Evolutionary conservation across 2,888 invertebrate genomes (phyloP).

Genomic region (Elmis aenea): DNA sequence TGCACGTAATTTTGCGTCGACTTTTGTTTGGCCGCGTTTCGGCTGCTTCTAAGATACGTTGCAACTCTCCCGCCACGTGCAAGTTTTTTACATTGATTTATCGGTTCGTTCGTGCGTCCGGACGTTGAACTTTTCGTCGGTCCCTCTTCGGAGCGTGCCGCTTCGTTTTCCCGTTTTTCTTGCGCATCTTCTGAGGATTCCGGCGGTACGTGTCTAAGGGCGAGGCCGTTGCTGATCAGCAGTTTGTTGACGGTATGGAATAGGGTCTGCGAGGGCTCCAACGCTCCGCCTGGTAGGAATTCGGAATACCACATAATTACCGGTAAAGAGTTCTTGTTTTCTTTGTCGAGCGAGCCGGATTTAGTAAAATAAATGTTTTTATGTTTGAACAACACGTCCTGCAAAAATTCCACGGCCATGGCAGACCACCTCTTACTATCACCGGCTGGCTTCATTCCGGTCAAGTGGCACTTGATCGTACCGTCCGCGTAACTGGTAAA

Average conservation of each 20-base stretch:
- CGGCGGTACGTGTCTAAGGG: constrained; percentile 8
- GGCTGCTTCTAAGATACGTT: not conserved
- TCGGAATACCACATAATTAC: constrained; percentile 64
- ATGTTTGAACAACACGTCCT: constrained; percentile 20
- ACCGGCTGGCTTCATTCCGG: constrained; percentile 65
- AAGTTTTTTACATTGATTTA: not conserved
- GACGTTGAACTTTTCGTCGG: too few relatives aligned
- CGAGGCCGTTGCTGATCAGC: constrained; percentile 59
- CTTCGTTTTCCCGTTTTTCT: not conserved
- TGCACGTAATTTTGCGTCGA: too few relatives aligned
- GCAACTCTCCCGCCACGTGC: not conserved
- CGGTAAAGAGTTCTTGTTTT: constrained; percentile 39
- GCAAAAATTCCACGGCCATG: constrained; percentile 56
- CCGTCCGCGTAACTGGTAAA: constrained; percentile 54
- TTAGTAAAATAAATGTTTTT: constrained; percentile 24
- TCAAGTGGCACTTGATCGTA: constrained; percentile 63
- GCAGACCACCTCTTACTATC: constrained; percentile 57
- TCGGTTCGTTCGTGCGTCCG: not conserved
- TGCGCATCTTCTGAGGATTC: not conserved
- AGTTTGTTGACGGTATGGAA: constrained; percentile 63
- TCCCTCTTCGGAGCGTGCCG: too few relatives aligned
- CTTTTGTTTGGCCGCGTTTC: too few relatives aligned
- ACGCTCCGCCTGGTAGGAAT: constrained; percentile 56
- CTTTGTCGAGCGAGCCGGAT: constrained; percentile 22
- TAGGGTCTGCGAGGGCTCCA: constrained; percentile 59